These are phyloP conservation scores for Bucorvus abyssinicus DNA, from an alignment of 2,797 vertebrate species.

Conservation along the genomic window DNA sequence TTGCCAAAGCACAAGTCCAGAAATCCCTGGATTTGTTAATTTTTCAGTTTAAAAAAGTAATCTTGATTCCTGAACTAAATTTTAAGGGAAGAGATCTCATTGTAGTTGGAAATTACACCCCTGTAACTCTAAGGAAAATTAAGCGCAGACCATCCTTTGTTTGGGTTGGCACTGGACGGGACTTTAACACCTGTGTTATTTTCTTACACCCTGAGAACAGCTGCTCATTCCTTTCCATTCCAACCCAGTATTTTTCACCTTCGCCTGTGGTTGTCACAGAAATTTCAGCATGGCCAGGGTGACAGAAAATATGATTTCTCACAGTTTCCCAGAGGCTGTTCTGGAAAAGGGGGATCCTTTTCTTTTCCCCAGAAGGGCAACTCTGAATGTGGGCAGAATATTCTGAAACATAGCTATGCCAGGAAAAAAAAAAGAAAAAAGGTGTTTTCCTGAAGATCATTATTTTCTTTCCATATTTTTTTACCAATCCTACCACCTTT, in stretches of 20 bases:
- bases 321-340: not conserved
- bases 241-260: constrained; percentile 3
- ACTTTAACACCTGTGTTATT: constrained; percentile 42
- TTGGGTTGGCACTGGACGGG: constrained; percentile 43
- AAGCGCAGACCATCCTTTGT: constrained; percentile 30
- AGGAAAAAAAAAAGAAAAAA: not conserved
- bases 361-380: not conserved
- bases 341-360: not conserved
- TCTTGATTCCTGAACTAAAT: not conserved
- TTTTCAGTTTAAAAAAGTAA: not conserved
- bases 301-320: not conserved
- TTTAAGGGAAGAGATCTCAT: not conserved
- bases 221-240: not conserved
- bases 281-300: not conserved
- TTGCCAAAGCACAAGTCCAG: constrained; percentile 5
- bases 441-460: not conserved
- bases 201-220: not conserved
- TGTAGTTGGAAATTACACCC: constrained; percentile 17
- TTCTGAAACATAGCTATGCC: not conserved
- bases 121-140: constrained; percentile 10
- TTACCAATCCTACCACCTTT: not conserved
- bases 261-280: not conserved
- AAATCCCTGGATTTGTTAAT: constrained; percentile 7
- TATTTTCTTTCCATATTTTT: not conserved
- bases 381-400: not conserved